phyloP scores from a whole-genome alignment of 2,113 vertebrate genomes.

The Fukomys damarensis region DNA sequence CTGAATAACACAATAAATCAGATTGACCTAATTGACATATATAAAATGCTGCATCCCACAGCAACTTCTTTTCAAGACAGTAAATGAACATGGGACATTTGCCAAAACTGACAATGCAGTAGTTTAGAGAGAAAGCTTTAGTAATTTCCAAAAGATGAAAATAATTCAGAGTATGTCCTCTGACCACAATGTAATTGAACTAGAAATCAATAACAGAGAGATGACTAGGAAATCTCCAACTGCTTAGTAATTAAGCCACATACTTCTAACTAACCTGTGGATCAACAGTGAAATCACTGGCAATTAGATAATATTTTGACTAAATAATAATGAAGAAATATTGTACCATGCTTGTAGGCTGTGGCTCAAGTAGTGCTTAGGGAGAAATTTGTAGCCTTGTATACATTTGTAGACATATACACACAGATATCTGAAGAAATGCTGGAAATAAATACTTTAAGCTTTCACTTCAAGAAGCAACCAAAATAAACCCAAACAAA shows the following conservation, averaged over 20 bases:
- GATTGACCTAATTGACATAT: neutral
- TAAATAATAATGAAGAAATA: neutral
- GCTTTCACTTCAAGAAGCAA: constrained; percentile 11
- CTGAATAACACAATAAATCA: neutral
- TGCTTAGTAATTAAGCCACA: constrained; percentile 32
- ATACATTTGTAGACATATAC: neutral
- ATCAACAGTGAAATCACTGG: neutral
- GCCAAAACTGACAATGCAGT: neutral
- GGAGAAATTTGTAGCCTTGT: neutral
- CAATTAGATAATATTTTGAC: neutral
- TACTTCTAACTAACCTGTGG: neutral
- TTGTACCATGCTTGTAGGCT: neutral
- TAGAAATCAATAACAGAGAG: constrained; percentile 37
- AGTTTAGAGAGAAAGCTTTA: neutral
- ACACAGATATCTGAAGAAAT: neutral
- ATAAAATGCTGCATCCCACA: neutral
- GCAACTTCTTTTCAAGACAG: neutral
- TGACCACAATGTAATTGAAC: constrained; percentile 20
- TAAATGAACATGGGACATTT: neutral
- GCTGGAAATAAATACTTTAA: neutral
- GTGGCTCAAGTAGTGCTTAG: neutral
- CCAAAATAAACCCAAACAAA: neutral
- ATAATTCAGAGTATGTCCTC: neutral
- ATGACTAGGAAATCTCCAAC: constrained; percentile 2
- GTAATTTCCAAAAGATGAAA: neutral